These are phyloP conservation scores for Drosophila persimilis DNA, from an alignment of 1,140 invertebrate species.

Conservation along the genomic window DNA sequence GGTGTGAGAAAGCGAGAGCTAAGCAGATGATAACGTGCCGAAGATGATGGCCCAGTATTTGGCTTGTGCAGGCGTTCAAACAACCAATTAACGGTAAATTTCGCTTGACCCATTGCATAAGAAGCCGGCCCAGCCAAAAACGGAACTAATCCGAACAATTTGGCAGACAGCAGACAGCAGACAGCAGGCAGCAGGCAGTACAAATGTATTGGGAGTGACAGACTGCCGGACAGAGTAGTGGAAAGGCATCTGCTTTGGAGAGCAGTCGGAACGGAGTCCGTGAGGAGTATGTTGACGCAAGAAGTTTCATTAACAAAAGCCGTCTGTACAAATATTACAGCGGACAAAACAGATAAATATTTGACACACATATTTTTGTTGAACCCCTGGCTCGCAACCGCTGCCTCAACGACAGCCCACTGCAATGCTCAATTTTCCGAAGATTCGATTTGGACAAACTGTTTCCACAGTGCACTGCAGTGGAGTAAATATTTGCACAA, in stretches of 20 bases:
- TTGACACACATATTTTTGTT: conserved; percentile 51
- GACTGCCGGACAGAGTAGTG: conserved; percentile 3
- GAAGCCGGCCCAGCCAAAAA: conserved; percentile 47
- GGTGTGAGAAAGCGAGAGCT: conserved; percentile 48
- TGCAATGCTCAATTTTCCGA: conserved; percentile 37
- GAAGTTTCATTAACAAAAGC: conserved; percentile 47
- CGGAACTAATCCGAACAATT: conserved; percentile 65
- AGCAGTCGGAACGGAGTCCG: neutral
- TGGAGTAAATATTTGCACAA: conserved; percentile 12
- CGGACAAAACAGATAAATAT: conserved; percentile 54
- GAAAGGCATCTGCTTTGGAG: conserved; percentile 18
- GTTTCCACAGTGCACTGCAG: neutral
- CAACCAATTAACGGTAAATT: conserved; percentile 45
- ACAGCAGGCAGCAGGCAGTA: neutral
- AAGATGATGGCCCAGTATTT: conserved; percentile 33
- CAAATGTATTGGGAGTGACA: too few relatives aligned
- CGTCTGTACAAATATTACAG: conserved; percentile 37
- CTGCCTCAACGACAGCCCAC: conserved; percentile 1
- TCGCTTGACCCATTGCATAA: conserved; percentile 69
- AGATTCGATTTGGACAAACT: conserved; percentile 22
- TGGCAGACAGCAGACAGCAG: neutral
- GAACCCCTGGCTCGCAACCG: conserved; percentile 23
- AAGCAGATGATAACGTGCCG: conserved; percentile 41
- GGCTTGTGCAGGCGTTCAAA: conserved; percentile 50
- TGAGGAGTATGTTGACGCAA: conserved; percentile 8